Base-by-base conservation (phyloP, 1,140 invertebrate species). In the Drosophila sp. region DNA sequence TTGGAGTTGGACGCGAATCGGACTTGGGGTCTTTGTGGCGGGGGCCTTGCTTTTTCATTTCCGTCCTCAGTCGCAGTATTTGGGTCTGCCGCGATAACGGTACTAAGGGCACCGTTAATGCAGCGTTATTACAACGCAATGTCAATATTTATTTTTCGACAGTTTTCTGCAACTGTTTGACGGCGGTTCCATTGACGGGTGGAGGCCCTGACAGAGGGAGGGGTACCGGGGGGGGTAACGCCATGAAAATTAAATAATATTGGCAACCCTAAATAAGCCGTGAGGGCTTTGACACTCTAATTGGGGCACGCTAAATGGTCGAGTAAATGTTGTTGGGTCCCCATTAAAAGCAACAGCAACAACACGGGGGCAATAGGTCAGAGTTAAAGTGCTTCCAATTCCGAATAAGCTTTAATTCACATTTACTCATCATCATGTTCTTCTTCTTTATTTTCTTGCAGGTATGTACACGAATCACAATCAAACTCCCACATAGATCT, bases 121-220 rank as follows among this genome's bases (percentile, higher is more conserved):
- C 84, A 80, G 76, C 84, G 77, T 89, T 89, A 89, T 89, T 89
- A 89, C 83, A 89, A 89, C 83, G 83, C 77, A 89, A 89, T 89
- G 80, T 80, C 79, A 89, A 89, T 89, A 89, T 89, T 89, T 89
- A 70, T 72, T 58, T 63, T 74, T 64, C 76, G 78, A 74, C 77
- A 80, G 77, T 86, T 77, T 79, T 72, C 32, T 77, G 82, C 73
- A 86, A 84, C 67, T 79, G 80, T 76, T 83, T 76, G 76, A 82
- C 72, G 66, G 64, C 53, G 79, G 64, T 78, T 61, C 25, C n/a
- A 9, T 7, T n/a, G 25, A 21, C 32, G 5, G 11, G 36, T 38
- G 36, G 36, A n/a, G 32, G 0, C 27, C 1, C 27, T 32, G 14
- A 41, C 41, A 32, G 27, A 14, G 21, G 3, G 14, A 11, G 11